Percentiles rank a stretch among this genome's conserved stretches.
Conservation (phyloP, 1,140 invertebrate species). For the Neodiprion pinetum region DNA sequence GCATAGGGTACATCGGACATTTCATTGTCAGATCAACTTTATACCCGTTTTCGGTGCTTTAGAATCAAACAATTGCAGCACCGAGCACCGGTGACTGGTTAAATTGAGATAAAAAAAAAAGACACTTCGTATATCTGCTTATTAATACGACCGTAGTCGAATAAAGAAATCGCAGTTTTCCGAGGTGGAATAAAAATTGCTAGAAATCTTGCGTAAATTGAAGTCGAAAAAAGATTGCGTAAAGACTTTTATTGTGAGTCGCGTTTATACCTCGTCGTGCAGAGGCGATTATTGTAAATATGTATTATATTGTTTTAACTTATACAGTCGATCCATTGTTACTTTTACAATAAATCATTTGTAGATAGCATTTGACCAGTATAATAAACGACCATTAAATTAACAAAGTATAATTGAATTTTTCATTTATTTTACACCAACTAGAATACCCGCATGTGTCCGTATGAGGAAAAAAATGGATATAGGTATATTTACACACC, state of each 20-base stretch:
- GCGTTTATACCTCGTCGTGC: neutral
- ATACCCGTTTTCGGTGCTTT: no score
- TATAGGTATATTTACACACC: neutral
- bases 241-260: neutral
- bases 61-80: no score
- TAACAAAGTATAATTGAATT: constrained; percentile 28
- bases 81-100: no score
- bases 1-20: no score
- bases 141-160: no score
- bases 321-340: constrained; percentile 52
- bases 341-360: constrained; percentile 55
- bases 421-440: neutral
- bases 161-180: no score
- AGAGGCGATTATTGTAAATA: constrained; percentile 38
- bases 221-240: no score
- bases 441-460: neutral
- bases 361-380: constrained; percentile 51
- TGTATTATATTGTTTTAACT: constrained; percentile 51
- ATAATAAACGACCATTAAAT: constrained; percentile 46
- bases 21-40: no score
- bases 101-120: no score
- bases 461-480: neutral
- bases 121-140: no score
- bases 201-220: no score
- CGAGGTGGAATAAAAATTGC: no score